Evolutionary conservation across 1,140 invertebrate species (phyloP), one percentile per base, ranked within the genome.

Genomic region (Drosophila nasuta): DNA sequence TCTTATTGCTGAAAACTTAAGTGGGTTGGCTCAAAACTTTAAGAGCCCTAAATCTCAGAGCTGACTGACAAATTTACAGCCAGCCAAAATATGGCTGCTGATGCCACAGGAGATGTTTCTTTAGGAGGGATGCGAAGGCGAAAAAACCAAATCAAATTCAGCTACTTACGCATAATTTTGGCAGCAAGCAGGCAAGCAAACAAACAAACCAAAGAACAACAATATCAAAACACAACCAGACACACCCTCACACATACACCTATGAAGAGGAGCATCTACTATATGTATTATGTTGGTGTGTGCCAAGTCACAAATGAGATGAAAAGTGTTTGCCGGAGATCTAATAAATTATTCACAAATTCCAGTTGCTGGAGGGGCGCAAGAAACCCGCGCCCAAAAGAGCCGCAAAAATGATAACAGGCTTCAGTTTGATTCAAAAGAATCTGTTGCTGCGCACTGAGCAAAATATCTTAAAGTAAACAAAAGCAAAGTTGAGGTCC

Each of bases 301-400:
- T 30, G 35, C 25, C 30, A 48, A 56, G 67, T 63, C 58, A 54
- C 35, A 67, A 60, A 10, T 57, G 73, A 71, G 58, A 64, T 64
- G 67, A 63, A 49, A 71, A 57, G 45, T 71, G 43, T 51, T 51
- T 71, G 60, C 56, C 54, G 30, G 60, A 71, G 30, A 46, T 58
- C 54, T 58, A 71, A 71, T 71, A 75, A 71, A 75, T 72, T 65
- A 72, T 76, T 76, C 73, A 76, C 20, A 72, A 75, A 56, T 46
- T 54, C 35, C 58, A 28, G 48, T 67, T 52, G 38, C 63, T 51
- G 15, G 35, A 33, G 63, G 64, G 46, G 54, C 52, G 3, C 33
- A 54, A 3, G 8, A 25, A 25, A 15, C 11, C 10, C 38, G 11
- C 15, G 11, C 10, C 33, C 15, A 17, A 38, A 63, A 41, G 11